Evolutionary conservation across 2,797 vertebrate species (phyloP).

Genomic region (Furcifer pardalis): DNA sequence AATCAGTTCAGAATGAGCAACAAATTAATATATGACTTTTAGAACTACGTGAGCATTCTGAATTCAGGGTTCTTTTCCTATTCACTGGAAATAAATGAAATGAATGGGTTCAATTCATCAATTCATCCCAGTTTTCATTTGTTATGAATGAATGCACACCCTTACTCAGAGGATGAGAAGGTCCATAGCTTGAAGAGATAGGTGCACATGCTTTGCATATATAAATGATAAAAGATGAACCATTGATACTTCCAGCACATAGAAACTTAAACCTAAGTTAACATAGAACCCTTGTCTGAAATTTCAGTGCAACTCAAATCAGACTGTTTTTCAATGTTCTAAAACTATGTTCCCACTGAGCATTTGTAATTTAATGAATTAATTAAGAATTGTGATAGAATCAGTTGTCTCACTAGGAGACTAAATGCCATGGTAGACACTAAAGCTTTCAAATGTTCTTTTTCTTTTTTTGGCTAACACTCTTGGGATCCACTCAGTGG

Average conservation of each 20-base stretch:
- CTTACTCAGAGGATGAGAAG: neutral
- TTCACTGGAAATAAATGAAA: neutral
- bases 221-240: neutral
- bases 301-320: neutral
- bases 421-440: no score
- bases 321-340: neutral
- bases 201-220: neutral
- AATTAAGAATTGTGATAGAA: no score
- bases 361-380: no score
- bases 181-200: neutral
- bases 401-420: no score
- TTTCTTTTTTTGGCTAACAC: no score
- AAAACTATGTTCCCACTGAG: no score
- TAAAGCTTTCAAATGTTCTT: no score
- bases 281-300: neutral
- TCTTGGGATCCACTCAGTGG: no score
- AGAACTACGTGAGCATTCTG: neutral
- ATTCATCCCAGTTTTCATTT: neutral
- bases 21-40: conserved; percentile 6
- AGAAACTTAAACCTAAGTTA: neutral
- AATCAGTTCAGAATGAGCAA: conserved; percentile 13
- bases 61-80: neutral
- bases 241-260: neutral
- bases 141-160: conserved; percentile 10
- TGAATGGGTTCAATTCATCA: conserved; percentile 7